A percentile compares a stretch with the other conserved stretches of the same genome.
Evolutionary conservation across 2,797 vertebrate species (phyloP).

Genomic region (Rachycentron canadum): DNA sequence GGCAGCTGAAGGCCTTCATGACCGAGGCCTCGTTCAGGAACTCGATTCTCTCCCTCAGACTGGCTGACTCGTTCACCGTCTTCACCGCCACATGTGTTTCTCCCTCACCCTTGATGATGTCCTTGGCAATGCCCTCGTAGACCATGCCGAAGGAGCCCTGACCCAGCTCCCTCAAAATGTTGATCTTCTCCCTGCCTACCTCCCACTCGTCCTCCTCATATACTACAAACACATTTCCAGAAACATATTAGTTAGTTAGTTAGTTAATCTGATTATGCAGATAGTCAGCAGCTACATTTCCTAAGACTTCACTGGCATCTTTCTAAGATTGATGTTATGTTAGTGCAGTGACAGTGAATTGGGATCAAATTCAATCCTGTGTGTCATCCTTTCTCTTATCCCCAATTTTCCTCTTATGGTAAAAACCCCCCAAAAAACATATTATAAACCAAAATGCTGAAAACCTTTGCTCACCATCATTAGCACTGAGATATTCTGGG

Average conservation of each 20-base stretch:
- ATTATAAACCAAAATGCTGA: neutral
- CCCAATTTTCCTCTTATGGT: no score
- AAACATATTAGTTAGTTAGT: constrained; percentile 1
- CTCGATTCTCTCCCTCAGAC: constrained; percentile 95
- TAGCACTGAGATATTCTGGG: constrained; percentile 95
- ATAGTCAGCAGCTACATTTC: neutral
- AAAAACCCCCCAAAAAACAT: no score
- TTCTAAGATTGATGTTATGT: neutral
- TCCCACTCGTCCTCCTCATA: constrained; percentile 98
- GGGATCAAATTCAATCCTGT: no score
- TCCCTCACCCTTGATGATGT: constrained; percentile 92
- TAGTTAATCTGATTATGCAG: neutral
- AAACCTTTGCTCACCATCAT: constrained; percentile 88
- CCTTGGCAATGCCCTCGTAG: constrained; percentile 94
- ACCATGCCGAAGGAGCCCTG: constrained; percentile 99
- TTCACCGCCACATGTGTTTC: constrained; percentile 93
- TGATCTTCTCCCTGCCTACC: constrained; percentile 93
- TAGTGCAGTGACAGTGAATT: neutral
- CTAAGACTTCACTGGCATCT: neutral
- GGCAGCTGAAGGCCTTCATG: constrained; percentile 98
- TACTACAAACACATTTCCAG: constrained; percentile 80
- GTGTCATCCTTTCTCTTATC: no score
- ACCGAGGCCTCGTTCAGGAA: constrained; percentile 98
- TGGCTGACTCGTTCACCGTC: constrained; percentile 96
- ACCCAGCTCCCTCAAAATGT: constrained; percentile 92